Evolutionary conservation across 2,797 vertebrate species (phyloP), one percentile per base, ranked within the genome.

Genomic region (Pseudochaenichthys georgianus): DNA sequence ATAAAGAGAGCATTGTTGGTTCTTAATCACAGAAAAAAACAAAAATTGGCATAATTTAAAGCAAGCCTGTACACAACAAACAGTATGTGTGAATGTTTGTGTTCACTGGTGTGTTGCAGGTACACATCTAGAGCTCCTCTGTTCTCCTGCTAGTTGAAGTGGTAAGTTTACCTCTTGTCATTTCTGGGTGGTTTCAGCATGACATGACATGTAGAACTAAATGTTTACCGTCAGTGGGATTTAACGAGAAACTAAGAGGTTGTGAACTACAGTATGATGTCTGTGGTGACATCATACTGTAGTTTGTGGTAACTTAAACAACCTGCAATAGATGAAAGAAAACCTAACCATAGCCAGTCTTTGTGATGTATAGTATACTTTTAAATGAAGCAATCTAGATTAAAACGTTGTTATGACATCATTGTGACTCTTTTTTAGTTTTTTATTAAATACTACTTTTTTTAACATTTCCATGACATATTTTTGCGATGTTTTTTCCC

Each of bases 151-250:
- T 19, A 64, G 81, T 77, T 69, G n/a, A 81, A 83, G 80, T 64
- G 88, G 90, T 92, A 13, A 82, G 90, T 88, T 59, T 12, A 1
- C 64, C 65, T 38, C 12, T 38, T 28, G 12, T 41, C 55, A 13
- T 73, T 52, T 55, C 19, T 47, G 16, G 75, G 73, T 75, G 65
- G 34, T 57, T 66, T 47, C 38, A 21, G 13, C 16, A 0, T n/a
- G 54, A 75, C 13, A 42, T 13, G 38, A 2, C 38, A 13, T 9
- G n/a, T 5, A 60, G 47, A 52, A 19, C 15, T 17, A 53, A 42
- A 9, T 15, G 47, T 67, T 75, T 59, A 51, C 21, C n/a, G 55
- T 16, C 0, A 3, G n/a, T 23, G 41, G 75, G 64, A 53, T 42
- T 64, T 66, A 28, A 80, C 45, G 8, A 34, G 61, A 69, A 64